These are phyloP conservation scores for Eulimnadia texana DNA, from an alignment of 1,140 invertebrate species.

Conservation along the genomic window DNA sequence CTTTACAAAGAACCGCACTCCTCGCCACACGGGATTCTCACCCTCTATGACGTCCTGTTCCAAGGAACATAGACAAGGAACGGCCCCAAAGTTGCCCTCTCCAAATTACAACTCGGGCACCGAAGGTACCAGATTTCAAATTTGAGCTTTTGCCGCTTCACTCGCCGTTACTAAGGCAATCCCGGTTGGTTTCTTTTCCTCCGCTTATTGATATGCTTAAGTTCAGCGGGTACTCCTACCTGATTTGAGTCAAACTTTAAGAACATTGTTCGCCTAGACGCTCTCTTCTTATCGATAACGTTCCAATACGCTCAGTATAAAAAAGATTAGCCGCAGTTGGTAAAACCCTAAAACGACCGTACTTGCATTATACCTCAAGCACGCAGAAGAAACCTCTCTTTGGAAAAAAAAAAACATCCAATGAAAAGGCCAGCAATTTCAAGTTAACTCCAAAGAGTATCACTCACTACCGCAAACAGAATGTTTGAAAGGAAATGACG, in stretches of 20 bases:
- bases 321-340: too few species aligned
- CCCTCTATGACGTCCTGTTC: conserved; percentile 47
- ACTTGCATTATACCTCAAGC: not conserved
- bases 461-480: too few species aligned
- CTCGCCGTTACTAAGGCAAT: conserved; percentile 76
- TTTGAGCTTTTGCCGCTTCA: conserved; percentile 64
- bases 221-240: conserved; percentile 24
- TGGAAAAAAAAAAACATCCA: too few species aligned
- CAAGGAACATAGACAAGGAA: conserved; percentile 33
- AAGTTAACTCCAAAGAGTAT: too few species aligned
- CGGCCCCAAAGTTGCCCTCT: conserved; percentile 33
- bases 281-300: too few species aligned
- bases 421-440: too few species aligned
- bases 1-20: conserved; percentile 36
- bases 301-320: too few species aligned
- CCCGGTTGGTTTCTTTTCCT: conserved; percentile 84
- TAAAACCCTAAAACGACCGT: too few species aligned
- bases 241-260: not conserved
- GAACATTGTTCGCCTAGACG: not conserved
- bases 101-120: conserved; percentile 43
- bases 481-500: too few species aligned
- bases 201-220: too few species aligned
- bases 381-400: conserved; percentile 21
- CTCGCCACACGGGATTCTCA: conserved; percentile 42
- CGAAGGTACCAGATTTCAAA: conserved; percentile 36